Conservation (phyloP, 2,113 vertebrate species). For the Caretta caretta region DNA sequence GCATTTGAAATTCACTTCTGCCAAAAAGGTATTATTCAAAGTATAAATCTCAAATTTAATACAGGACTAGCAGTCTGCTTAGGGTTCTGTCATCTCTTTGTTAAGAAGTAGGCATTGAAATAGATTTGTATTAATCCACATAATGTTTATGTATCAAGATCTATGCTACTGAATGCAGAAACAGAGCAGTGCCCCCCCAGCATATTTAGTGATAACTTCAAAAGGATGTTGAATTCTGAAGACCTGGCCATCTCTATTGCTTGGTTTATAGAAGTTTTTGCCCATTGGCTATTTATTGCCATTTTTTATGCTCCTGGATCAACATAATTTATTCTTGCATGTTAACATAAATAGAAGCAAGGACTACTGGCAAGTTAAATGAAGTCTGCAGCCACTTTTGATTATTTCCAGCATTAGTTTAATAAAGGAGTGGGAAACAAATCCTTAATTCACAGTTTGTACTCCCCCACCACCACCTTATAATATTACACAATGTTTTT, state of each 20-base stretch:
- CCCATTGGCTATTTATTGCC: background rate
- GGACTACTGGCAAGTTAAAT: background rate
- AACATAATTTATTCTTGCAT: background rate
- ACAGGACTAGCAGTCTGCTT: fast-evolving
- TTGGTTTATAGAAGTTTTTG: background rate
- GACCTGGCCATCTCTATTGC: background rate
- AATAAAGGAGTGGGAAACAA: background rate
- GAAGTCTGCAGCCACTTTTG: background rate
- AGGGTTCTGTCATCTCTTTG: fast-evolving
- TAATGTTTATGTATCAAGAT: background rate
- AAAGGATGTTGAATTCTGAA: background rate
- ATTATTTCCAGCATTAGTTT: fast-evolving
- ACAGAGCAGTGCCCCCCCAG: background rate
- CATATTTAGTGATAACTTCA: background rate
- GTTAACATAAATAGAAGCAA: background rate
- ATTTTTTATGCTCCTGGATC: background rate
- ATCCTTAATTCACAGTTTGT: background rate
- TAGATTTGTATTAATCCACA: background rate
- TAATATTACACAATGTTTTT: background rate
- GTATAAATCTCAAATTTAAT: background rate
- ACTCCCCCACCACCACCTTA: background rate
- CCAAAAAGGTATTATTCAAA: background rate
- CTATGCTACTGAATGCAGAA: fast-evolving
- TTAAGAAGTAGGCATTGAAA: background rate
- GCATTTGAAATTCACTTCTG: background rate